Conservation (phyloP, 2,888 invertebrate genomes). For the Erebia aethiops region DNA sequence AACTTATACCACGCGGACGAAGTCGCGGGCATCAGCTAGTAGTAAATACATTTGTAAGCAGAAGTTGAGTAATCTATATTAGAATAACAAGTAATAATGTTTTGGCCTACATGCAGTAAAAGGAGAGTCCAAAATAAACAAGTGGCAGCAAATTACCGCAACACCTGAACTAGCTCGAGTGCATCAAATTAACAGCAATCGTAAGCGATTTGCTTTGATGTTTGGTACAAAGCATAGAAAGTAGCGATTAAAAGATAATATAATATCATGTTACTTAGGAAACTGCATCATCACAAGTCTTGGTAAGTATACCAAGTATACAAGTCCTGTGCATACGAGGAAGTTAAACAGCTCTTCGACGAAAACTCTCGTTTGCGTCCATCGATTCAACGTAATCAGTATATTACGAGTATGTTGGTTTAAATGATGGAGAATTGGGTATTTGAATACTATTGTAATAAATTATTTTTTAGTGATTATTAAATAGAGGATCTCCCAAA, state of each 20-base stretch:
- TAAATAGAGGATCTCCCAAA: too few species aligned
- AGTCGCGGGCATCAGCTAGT: neutral
- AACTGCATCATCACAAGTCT: too few species aligned
- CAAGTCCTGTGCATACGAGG: too few species aligned
- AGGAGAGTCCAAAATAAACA: constrained; percentile 26
- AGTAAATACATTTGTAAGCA: neutral
- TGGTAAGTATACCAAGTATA: too few species aligned
- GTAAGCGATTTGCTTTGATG: neutral
- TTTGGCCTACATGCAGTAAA: constrained; percentile 14
- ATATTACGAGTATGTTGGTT: too few species aligned
- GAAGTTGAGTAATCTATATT: neutral
- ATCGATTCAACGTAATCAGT: too few species aligned
- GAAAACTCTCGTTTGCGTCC: too few species aligned
- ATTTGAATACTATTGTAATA: too few species aligned
- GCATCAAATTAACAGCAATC: constrained; percentile 24
- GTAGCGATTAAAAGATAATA: constrained; percentile 8
- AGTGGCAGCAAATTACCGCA: constrained; percentile 16
- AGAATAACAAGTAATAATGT: neutral
- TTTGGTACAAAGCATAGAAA: constrained; percentile 18
- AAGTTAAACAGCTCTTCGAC: too few species aligned
- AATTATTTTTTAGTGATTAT: too few species aligned
- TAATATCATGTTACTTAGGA: too few species aligned
- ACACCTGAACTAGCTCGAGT: constrained; percentile 20
- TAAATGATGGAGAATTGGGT: too few species aligned
- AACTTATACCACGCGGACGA: neutral